Evolutionary conservation across 2,113 vertebrate species (phyloP).

Genomic region (Hoplias malabaricus): DNA sequence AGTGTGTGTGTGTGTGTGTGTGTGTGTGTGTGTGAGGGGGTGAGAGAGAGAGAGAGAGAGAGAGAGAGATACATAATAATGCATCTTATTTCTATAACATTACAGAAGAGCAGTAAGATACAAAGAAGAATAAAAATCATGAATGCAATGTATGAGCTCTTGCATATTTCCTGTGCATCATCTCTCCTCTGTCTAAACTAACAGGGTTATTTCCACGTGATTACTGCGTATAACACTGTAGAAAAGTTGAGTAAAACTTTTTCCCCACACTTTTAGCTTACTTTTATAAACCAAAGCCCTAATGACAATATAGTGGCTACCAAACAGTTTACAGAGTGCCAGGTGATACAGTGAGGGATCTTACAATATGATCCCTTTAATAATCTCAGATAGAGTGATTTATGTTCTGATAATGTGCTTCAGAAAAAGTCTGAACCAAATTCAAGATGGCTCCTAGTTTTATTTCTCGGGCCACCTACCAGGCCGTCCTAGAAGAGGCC

Average conservation of each 20-base stretch:
- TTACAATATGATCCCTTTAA: slow-evolving; percentile 50
- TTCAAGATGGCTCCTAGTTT: too few relatives aligned
- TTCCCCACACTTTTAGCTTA: background rate
- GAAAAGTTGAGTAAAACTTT: slow-evolving; percentile 9
- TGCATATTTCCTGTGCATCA: slow-evolving; percentile 3
- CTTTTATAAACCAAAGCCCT: slow-evolving; percentile 11
- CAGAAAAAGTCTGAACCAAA: too few relatives aligned
- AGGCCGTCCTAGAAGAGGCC: too few relatives aligned
- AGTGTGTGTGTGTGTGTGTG: slow-evolving; percentile 45
- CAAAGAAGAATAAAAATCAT: slow-evolving; percentile 31
- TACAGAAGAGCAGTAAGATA: slow-evolving; percentile 25
- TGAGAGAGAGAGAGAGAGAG: slow-evolving; percentile 1
- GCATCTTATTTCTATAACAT: slow-evolving; percentile 42
- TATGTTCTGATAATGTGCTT: too few relatives aligned
- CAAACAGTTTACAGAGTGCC: slow-evolving; percentile 36
- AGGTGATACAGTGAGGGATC: slow-evolving; percentile 46
- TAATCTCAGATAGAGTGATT: too few relatives aligned
- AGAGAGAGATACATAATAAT: slow-evolving; percentile 31
- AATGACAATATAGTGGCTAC: slow-evolving; percentile 25
- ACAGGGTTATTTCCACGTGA: slow-evolving; percentile 1
- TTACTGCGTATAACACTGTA: too few relatives aligned
- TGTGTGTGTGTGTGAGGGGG: slow-evolving; percentile 20
- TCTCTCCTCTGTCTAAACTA: background rate
- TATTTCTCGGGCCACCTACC: too few relatives aligned
- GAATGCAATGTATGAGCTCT: slow-evolving; percentile 18